phyloP scores from a whole-genome alignment of 2,113 vertebrate species.

The Neomonachus schauinslandi region DNA sequence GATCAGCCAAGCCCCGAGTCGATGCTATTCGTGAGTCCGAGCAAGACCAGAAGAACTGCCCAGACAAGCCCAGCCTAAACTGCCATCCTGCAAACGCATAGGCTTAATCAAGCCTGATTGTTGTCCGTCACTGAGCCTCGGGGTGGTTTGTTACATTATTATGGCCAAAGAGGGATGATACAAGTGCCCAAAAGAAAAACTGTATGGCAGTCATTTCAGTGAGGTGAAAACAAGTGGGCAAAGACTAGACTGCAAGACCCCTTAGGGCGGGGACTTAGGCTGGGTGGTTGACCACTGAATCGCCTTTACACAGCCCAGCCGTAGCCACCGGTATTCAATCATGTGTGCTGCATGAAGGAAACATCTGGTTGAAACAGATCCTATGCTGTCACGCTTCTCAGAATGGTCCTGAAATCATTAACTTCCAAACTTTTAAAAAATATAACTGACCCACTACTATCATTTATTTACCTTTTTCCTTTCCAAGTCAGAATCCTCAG shows the following conservation, averaged over 20 bases:
- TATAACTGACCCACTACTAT: neutral
- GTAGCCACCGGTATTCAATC: neutral
- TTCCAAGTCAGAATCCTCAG: conserved; percentile 22
- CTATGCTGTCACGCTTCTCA: neutral
- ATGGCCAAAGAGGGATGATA: neutral
- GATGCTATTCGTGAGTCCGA: neutral
- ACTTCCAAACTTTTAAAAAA: conserved; percentile 34
- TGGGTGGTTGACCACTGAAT: neutral
- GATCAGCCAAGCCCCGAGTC: neutral
- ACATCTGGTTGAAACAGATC: neutral
- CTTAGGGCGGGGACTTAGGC: neutral
- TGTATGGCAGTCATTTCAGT: neutral
- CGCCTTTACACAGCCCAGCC: neutral
- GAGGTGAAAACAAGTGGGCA: neutral
- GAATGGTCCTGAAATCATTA: neutral
- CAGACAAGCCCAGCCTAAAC: neutral
- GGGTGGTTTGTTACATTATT: neutral
- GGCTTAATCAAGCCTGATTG: neutral
- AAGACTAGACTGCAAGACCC: neutral
- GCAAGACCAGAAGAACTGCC: neutral
- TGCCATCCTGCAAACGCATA: neutral
- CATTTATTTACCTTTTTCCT: conserved; percentile 22
- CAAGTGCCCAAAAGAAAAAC: neutral
- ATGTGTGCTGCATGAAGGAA: neutral
- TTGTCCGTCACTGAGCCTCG: neutral